Evolutionary conservation across 1,140 invertebrate genomes (phyloP), one percentile per base, ranked within the genome.

Genomic region (Augochlora pura): DNA sequence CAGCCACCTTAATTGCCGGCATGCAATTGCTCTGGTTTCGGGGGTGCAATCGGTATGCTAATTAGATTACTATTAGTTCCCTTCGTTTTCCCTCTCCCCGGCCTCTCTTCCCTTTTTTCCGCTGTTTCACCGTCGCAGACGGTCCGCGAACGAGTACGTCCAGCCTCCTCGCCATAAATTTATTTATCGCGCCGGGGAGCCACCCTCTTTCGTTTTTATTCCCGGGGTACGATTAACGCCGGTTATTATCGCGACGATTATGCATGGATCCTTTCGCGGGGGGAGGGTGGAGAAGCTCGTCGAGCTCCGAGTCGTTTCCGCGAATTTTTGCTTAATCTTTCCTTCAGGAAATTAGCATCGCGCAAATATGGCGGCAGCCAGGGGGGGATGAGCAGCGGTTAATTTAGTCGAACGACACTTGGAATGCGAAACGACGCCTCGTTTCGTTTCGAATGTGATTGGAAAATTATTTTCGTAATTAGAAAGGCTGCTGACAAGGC

Each of bases 41-140:
- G 16, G 18, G 32, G 18, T 16, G 32, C 14, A 52, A 52, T 38
- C 49, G 49, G 16, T 32, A 64, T 39, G 62, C 62, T 64, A 64
- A 64, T 64, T 64, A 64, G 62, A 64, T 64, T 64, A 38, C 62
- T 38, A 39, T 64, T 64, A 64, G 18, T 64, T 64, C 49, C 16
- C 16, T 52, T 52, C 49, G 49, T 18, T 52, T 21, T 16, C 5
- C 49, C 6, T 18, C 18, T 18, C 49, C 49, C 6, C 49, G 16
- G 14, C 7, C 2, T 7, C 16, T 9, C 25, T 32, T n/a, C 18
- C 18, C 16, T 39, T 27, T 9, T 18, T 21, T 39, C n/a, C 39
- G 32, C 2, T 18, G 27, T 39, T 64, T 64, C 21, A n/a, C 23
- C 25, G 23, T 42, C 14, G 21, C 39, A 39, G 63, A 2, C 18